Evolutionary conservation across 2,888 invertebrate genomes (phyloP).

Genomic region (Corythucha ciliata): DNA sequence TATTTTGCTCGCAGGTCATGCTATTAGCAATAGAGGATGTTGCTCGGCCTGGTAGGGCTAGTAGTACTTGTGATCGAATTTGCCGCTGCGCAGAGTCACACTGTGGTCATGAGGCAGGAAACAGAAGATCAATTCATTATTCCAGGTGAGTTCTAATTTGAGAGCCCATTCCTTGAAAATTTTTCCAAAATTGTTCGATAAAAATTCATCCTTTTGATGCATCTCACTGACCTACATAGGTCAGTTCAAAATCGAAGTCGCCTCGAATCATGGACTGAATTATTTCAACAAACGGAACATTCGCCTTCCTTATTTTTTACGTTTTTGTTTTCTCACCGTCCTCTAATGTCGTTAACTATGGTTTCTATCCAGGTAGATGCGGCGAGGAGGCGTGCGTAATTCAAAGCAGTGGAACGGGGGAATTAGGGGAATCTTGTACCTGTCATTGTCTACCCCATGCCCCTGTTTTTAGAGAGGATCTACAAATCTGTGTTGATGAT

Average conservation of each 20-base stretch:
- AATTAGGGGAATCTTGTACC: constrained; percentile 45
- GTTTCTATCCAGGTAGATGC: constrained; percentile 16
- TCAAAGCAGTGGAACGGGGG: constrained; percentile 21
- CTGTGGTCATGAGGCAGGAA: constrained; percentile 18
- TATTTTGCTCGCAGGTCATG: constrained; percentile 17
- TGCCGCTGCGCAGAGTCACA: constrained; percentile 15
- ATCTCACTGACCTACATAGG: no score
- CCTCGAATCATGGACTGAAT: no score
- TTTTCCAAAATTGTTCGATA: no score
- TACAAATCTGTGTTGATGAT: constrained; percentile 74
- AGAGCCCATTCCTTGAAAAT: neutral
- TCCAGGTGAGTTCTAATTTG: constrained; percentile 5
- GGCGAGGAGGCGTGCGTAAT: constrained; percentile 18
- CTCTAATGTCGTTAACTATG: neutral
- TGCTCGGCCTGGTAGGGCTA: constrained; percentile 21
- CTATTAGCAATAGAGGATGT: constrained; percentile 20
- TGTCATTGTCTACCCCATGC: constrained; percentile 69
- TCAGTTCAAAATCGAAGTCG: neutral
- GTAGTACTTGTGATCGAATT: constrained; percentile 3
- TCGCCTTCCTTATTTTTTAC: no score
- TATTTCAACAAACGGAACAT: neutral
- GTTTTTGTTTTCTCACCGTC: no score
- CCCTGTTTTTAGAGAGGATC: constrained; percentile 74
- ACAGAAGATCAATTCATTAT: constrained; percentile 18
- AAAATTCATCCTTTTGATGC: no score